Conservation (phyloP, 2,113 vertebrate species). For the Cyanocitta stelleri region DNA sequence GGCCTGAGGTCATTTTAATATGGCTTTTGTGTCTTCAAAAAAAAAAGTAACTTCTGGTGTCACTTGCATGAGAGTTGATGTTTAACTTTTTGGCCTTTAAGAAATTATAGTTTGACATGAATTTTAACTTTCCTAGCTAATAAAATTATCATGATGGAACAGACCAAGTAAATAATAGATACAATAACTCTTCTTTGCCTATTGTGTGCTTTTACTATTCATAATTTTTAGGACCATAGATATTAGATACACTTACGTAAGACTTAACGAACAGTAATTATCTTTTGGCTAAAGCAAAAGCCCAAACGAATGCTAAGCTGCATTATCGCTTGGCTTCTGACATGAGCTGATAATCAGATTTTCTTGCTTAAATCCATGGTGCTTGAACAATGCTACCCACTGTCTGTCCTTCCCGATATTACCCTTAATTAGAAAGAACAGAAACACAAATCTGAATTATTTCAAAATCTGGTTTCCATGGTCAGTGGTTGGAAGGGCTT, state of each 20-base stretch:
- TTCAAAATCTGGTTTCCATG: conserved; percentile 96
- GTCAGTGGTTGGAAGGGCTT: conserved; percentile 86
- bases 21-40: conserved; percentile 17
- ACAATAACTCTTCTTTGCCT: conserved; percentile 78
- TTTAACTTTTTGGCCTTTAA: conserved; percentile 75
- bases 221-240: conserved; percentile 77
- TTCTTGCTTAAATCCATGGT: conserved; percentile 90
- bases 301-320: conserved; percentile 94
- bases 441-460: conserved; percentile 99
- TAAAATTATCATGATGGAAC: conserved; percentile 75
- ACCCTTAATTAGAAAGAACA: conserved; percentile 98
- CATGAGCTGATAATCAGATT: conserved; percentile 99
- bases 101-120: conserved; percentile 75
- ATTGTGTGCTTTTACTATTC: conserved; percentile 79
- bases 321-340: conserved; percentile 97
- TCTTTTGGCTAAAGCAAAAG: conserved; percentile 91
- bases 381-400: conserved; percentile 93
- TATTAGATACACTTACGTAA: conserved; percentile 84
- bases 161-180: conserved; percentile 77
- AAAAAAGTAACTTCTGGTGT: conserved; percentile 38
- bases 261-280: conserved; percentile 88
- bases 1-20: background rate
- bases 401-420: conserved; percentile 88
- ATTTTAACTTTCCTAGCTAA: conserved; percentile 72
- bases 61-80: conserved; percentile 63